Evolutionary conservation across 2,888 invertebrate genomes (phyloP).

Genomic region (Spisula subtruncata): DNA sequence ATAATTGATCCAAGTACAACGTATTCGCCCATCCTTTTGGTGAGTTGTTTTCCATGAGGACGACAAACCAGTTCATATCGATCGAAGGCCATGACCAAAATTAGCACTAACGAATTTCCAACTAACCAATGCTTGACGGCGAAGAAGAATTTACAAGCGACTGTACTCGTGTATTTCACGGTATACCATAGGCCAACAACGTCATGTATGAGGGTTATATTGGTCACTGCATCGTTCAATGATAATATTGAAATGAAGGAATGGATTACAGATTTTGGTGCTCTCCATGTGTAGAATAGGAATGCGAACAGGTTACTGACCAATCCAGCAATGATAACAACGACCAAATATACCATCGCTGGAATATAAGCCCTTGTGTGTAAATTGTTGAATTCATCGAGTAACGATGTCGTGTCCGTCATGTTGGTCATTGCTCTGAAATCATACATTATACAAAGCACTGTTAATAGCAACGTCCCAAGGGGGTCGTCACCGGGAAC

Average conservation of each 20-base stretch:
- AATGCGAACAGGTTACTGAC: background rate
- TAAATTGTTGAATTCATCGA: background rate
- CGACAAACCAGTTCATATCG: conserved; percentile 8
- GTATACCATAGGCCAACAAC: background rate
- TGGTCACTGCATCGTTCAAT: background rate
- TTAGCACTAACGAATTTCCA: conserved; percentile 12
- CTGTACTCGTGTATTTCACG: background rate
- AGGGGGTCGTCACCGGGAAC: no score
- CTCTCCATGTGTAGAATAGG: background rate
- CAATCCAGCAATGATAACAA: background rate
- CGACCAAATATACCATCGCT: background rate
- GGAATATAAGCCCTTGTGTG: conserved; percentile 22
- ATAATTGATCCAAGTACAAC: background rate
- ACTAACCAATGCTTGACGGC: conserved; percentile 3
- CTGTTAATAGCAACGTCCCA: no score
- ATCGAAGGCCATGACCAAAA: conserved; percentile 1
- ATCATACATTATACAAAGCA: background rate
- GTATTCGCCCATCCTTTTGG: background rate
- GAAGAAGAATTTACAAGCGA: background rate
- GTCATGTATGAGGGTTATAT: background rate
- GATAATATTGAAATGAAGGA: conserved; percentile 2
- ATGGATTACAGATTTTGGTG: background rate
- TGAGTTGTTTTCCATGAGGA: conserved; percentile 8
- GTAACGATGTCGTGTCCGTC: background rate
- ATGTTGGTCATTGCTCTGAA: background rate